A percentile compares a stretch with the other conserved stretches of the same genome.
Evolutionary conservation across 1,140 invertebrate genomes (phyloP).

Genomic region (Teleopsis dalmanni): DNA sequence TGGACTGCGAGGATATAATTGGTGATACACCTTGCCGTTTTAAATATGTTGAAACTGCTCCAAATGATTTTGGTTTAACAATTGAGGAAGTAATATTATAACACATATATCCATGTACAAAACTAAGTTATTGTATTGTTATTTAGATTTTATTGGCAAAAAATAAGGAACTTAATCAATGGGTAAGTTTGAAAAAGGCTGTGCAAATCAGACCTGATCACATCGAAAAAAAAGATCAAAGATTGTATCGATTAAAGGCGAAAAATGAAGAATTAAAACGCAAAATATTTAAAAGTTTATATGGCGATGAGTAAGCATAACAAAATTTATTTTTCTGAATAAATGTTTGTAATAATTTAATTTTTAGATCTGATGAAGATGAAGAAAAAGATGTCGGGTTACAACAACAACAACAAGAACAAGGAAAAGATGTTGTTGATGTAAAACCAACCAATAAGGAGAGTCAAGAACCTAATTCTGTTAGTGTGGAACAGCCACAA

Average conservation of each 20-base stretch:
- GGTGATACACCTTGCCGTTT: constrained; percentile 85
- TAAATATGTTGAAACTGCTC: constrained; percentile 81
- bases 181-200: constrained; percentile 89
- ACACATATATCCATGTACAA: constrained; percentile 1
- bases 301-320: constrained; percentile 48
- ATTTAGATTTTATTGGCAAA: constrained; percentile 79
- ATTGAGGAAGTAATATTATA: constrained; percentile 69
- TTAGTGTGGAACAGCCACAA: too few species aligned
- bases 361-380: constrained; percentile 35
- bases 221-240: constrained; percentile 73
- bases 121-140: constrained; percentile 11
- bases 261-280: constrained; percentile 65
- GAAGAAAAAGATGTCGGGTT: constrained; percentile 3
- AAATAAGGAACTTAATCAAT: constrained; percentile 88
- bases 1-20: constrained; percentile 93
- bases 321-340: constrained; percentile 5
- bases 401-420: too few species aligned
- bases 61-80: constrained; percentile 88
- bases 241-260: constrained; percentile 66
- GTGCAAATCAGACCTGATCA: constrained; percentile 68
- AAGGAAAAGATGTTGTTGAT: too few species aligned
- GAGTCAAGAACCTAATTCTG: too few species aligned
- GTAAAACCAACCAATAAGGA: too few species aligned
- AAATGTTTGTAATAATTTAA: neutral
- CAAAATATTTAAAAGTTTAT: constrained; percentile 80